Conservation (phyloP, 1,140 invertebrate species). For the Heliconius himera region DNA sequence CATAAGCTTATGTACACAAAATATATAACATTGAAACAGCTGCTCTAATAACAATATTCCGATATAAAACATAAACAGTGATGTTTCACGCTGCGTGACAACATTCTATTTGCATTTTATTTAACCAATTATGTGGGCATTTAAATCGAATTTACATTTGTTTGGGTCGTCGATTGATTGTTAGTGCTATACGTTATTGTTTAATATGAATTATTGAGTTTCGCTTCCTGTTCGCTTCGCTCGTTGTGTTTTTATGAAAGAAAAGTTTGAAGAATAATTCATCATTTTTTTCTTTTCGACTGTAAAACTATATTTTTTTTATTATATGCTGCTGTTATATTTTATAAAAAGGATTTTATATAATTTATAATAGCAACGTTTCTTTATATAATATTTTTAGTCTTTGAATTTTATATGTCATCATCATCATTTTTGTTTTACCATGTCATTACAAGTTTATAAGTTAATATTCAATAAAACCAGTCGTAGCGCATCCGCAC, state of each 20-base stretch:
- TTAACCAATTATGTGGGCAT: slow-evolving; percentile 26
- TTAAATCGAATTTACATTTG: slow-evolving; percentile 20
- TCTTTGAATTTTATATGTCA: too few species aligned
- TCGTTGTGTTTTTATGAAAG: not conserved
- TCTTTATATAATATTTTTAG: too few species aligned
- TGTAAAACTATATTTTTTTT: too few species aligned
- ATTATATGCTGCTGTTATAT: too few species aligned
- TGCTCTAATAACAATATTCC: slow-evolving; percentile 23
- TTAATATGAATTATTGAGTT: not conserved
- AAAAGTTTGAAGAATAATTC: too few species aligned
- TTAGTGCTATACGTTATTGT: not conserved
- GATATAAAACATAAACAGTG: slow-evolving; percentile 20
- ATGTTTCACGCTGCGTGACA: slow-evolving; percentile 24
- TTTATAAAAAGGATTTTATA: too few species aligned
- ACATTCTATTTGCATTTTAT: slow-evolving; percentile 28
- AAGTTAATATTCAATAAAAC: too few species aligned
- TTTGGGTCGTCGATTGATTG: not conserved
- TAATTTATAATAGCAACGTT: too few species aligned
- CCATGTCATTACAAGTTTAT: too few species aligned
- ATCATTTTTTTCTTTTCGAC: too few species aligned
- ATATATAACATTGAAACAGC: slow-evolving; percentile 17
- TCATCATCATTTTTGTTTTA: too few species aligned
- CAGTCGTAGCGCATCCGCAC: too few species aligned
- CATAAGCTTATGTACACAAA: slow-evolving; percentile 5
- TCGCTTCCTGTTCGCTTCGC: not conserved